Evolutionary conservation across 1,140 invertebrate genomes (phyloP).

Genomic region (Caerostris extrusa): DNA sequence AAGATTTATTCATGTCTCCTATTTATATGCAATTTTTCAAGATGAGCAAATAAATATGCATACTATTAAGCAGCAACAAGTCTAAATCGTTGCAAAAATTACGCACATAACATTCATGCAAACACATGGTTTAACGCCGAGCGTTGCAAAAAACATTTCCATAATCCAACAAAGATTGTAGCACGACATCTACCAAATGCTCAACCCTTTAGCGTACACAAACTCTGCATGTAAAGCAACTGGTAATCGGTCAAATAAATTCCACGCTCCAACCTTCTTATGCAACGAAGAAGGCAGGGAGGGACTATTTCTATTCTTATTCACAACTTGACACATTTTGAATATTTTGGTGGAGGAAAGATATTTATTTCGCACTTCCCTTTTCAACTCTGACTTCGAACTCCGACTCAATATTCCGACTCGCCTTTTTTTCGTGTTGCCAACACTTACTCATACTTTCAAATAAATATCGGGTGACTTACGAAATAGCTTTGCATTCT

Average conservation of each 20-base stretch:
- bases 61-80: no score
- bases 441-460: slow-evolving; percentile 53
- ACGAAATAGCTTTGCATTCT: slow-evolving; percentile 39
- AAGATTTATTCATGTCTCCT: no score
- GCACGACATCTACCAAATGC: no score
- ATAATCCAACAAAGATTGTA: no score
- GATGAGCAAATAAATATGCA: no score
- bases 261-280: background rate
- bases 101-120: no score
- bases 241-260: slow-evolving; percentile 43
- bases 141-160: no score
- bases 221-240: slow-evolving; percentile 35
- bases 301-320: slow-evolving; percentile 27
- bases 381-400: slow-evolving; percentile 44
- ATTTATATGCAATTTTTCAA: no score
- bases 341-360: slow-evolving; percentile 20
- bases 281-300: background rate
- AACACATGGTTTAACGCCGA: no score
- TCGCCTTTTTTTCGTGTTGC: background rate
- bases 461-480: slow-evolving; percentile 55
- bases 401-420: slow-evolving; percentile 10
- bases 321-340: slow-evolving; percentile 49
- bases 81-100: no score
- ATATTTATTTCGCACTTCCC: slow-evolving; percentile 57
- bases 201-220: background rate